Percentiles rank a stretch among this genome's conserved stretches.
These are phyloP conservation scores for Caprella mutica DNA, from an alignment of 2,888 invertebrate species.

Conservation along the genomic window DNA sequence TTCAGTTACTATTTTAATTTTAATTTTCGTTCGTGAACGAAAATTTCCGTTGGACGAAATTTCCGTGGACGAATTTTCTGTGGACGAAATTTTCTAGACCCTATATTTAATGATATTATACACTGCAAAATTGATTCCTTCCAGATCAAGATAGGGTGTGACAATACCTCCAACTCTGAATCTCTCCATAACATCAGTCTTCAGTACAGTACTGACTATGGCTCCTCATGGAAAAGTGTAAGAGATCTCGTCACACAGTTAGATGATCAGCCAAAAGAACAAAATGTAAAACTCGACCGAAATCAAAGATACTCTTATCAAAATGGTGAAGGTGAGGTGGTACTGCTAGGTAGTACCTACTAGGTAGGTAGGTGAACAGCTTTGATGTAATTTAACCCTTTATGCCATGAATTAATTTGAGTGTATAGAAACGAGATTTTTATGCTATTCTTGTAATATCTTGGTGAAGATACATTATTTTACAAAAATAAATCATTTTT, in stretches of 20 bases:
- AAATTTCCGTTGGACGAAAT: too few relatives aligned
- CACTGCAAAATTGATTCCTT: too few relatives aligned
- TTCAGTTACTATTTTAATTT: not conserved
- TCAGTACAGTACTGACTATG: slow-evolving; percentile 41
- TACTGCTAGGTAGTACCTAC: not conserved
- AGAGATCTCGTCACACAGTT: not conserved
- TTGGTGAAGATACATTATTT: too few relatives aligned
- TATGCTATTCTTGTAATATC: too few relatives aligned
- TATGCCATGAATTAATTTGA: too few relatives aligned
- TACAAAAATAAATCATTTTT: too few relatives aligned
- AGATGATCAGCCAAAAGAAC: not conserved
- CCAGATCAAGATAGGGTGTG: slow-evolving; percentile 44
- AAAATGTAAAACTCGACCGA: not conserved
- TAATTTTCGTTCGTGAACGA: not conserved
- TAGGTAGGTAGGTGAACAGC: too few relatives aligned
- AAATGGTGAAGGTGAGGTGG: not conserved
- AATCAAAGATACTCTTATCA: not conserved
- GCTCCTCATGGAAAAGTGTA: slow-evolving; percentile 40
- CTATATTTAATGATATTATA: too few relatives aligned
- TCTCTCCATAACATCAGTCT: slow-evolving; percentile 39
- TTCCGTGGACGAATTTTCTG: too few relatives aligned
- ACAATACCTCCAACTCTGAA: slow-evolving; percentile 36
- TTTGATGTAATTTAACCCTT: too few relatives aligned
- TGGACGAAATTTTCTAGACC: too few relatives aligned
- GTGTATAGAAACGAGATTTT: too few relatives aligned